Base-by-base conservation (phyloP, 2,797 vertebrate species). In the Eurystomus glaucurus region DNA sequence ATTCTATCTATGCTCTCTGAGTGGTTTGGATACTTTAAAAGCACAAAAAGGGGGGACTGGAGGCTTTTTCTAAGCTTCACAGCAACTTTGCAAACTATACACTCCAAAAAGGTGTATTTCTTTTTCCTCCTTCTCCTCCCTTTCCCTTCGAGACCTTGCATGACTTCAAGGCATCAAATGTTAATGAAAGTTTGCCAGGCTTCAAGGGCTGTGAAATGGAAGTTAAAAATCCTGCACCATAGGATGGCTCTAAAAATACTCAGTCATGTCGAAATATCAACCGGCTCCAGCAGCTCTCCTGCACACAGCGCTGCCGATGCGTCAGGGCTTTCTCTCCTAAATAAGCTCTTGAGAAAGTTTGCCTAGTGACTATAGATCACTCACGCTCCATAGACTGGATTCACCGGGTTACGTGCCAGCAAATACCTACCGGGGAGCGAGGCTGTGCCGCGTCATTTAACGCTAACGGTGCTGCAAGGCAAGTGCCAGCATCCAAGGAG, bases 81-180 rank as follows among this genome's bases (percentile, higher is more conserved):
- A 45, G 62, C 46, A 86, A 77, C 76, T 95, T 80, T 7, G 16
- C 35, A 35, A 80, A 80, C 69, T 26, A 10, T 9, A 3, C 0
- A 1, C 19, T 88, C 89, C 69, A 33, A 26, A 93, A 95, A 95
- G 74, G 89, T 93, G 48, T 6, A 9, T 51, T 71, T 81, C 37
- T 85, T 88, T 68, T 37, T 58, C 55, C 60, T 79, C 35, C 35
- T 55, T 86, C 57, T 51, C 51, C 35, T 88, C 60, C 55, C 46
- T 83, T 72, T 78, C 16, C 57, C 88, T 80, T 72, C 61, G 39
- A 71, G 82, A 94, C 71, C 87, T 95, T 2, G 65, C 90, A 82
- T 88, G 93, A 95, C 96, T 97, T 84, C 87, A 90, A 94, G 88
- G 81, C 93, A 96, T 97, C 92, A 95, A 97, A 97, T 96, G 91